Base-by-base conservation (phyloP, 2,797 vertebrate species). In the Trematomus bernacchii region DNA sequence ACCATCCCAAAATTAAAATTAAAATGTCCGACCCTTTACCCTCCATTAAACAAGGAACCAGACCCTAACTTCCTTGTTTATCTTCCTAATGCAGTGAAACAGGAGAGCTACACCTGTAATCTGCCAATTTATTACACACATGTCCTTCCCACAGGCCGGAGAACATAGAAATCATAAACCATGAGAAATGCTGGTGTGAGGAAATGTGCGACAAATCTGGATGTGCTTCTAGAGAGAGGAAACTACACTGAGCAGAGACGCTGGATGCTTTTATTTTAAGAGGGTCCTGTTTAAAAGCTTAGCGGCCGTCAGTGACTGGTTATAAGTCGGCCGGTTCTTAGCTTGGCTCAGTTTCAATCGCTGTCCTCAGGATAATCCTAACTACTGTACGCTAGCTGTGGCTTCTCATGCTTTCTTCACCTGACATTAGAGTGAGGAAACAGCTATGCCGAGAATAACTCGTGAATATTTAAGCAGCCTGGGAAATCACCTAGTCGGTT, bases 331-430 rank as follows among this genome's bases (percentile, higher is more conserved):
- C 76, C 53, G 10, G 74, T 61, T 85, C 80, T 84, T 87, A 73
- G 48, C 76, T 69, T 73, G 78, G 78, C 79, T 65, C 6, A 18
- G 64, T 62, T 82, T 84, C 66, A 48, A 51, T 66, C 64, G n/a
- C 66, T 60, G 66, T 76, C 77, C 66, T 81, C 52, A 0, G 27
- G 76, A 66, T 91, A 90, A 93, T 91, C 90, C 87, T 70, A 42
- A 88, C 87, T 70, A 44, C 23, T 27, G 23, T 5, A 27, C 1
- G 1, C 66, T 78, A 67, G 68, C 69, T 59, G 80, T 13, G 64
- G 51, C 71, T 71, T 73, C 53, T 63, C 51, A 59, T 70, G 75
- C 74, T 75, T 64, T 75, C 77, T 65, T 68, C 79, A 77, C 63
- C 74, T 69, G 53, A 55, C 58, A 10, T n/a, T 18, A 50, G 55